Percentiles rank a stretch among this genome's conserved stretches.
Evolutionary conservation across 2,888 invertebrate species (phyloP).

Genomic region (Gandaritis pyraliata): DNA sequence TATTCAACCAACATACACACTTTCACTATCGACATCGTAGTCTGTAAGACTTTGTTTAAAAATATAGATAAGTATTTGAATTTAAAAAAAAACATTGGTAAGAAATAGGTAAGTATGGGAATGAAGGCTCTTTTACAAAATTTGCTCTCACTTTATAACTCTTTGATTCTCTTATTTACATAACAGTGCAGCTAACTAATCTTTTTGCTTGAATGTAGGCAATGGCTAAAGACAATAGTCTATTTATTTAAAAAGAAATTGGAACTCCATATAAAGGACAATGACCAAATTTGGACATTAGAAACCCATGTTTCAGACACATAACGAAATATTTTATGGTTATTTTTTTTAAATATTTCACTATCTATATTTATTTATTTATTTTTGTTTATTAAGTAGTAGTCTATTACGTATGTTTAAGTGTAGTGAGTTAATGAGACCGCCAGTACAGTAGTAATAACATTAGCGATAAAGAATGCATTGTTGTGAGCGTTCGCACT

Average conservation of each 20-base stretch:
- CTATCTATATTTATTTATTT: no score
- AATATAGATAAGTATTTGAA: neutral
- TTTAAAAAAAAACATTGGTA: neutral
- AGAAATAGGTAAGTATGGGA: neutral
- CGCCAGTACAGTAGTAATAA: conserved; percentile 26
- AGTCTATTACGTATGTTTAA: neutral
- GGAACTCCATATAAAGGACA: no score
- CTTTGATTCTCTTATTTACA: neutral
- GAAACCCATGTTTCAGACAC: no score
- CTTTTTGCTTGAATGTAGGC: neutral
- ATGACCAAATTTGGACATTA: no score
- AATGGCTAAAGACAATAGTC: neutral
- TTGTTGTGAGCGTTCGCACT: conserved; percentile 46
- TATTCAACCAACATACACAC: conserved; percentile 44
- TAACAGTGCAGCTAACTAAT: neutral
- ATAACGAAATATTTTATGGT: no score
- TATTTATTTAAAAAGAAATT: neutral
- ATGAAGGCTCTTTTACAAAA: neutral
- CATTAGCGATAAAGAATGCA: conserved; percentile 40
- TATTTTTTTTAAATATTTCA: no score
- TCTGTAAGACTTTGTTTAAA: conserved; percentile 16
- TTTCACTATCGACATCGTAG: conserved; percentile 46
- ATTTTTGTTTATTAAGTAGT: neutral
- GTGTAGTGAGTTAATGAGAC: conserved; percentile 21
- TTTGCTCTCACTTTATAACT: neutral